phyloP scores from a whole-genome alignment of 2,888 invertebrate species.

The Slavum lentiscoides region DNA sequence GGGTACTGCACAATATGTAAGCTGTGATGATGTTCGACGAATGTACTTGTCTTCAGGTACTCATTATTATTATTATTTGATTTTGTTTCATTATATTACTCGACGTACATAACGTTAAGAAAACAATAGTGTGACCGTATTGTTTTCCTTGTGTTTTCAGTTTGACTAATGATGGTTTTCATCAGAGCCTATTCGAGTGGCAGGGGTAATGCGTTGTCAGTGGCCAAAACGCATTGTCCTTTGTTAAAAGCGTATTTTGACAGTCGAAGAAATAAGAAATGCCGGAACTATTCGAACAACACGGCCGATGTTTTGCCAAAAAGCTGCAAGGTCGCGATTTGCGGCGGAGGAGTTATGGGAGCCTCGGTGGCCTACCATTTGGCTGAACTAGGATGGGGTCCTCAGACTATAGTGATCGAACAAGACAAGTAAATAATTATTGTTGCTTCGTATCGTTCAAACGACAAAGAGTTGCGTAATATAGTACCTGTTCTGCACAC shows the following conservation, averaged over 20 bases:
- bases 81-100: neutral
- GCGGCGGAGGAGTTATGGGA: conserved; percentile 91
- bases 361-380: conserved; percentile 90
- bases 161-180: conserved; percentile 23
- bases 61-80: neutral
- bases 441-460: neutral
- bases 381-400: conserved; percentile 79
- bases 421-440: conserved; percentile 70
- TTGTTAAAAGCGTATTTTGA: conserved; percentile 3
- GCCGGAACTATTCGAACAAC: conserved; percentile 16
- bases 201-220: neutral
- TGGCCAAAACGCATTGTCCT: neutral
- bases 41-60: neutral
- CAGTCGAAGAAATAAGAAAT: conserved; percentile 3
- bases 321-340: conserved; percentile 72
- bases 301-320: conserved; percentile 37
- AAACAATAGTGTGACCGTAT: no score
- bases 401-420: conserved; percentile 80
- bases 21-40: neutral
- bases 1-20: no score
- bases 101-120: no score
- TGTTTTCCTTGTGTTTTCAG: neutral
- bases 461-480: neutral
- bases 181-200: conserved; percentile 27
- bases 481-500: conserved; percentile 51